Evolutionary conservation across 1,140 invertebrate species (phyloP).

Genomic region (Neomicropteryx cornuta): DNA sequence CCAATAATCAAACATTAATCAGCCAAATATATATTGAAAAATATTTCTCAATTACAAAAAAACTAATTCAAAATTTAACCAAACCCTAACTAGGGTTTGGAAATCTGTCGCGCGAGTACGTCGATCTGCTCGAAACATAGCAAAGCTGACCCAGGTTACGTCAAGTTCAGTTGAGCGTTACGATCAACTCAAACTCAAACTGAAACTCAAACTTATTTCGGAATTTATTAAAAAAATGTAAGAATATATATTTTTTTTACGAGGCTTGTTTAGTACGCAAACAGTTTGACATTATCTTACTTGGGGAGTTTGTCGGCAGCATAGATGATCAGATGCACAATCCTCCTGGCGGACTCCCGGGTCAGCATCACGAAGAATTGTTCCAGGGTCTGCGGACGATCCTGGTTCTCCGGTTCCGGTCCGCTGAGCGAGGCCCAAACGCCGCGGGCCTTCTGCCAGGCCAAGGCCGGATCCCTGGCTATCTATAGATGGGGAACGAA

Average conservation of each 20-base stretch:
- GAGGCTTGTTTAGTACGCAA: neutral
- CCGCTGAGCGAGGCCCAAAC: slow-evolving; percentile 57
- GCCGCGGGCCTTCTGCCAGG: slow-evolving; percentile 58
- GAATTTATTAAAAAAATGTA: neutral
- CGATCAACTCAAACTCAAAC: neutral
- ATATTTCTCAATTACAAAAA: too few species aligned
- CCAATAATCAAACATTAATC: too few species aligned
- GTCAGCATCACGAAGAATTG: slow-evolving; percentile 61
- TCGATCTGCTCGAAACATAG: too few species aligned
- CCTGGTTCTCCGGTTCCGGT: slow-evolving; percentile 73
- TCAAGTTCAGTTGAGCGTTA: neutral
- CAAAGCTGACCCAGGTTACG: too few species aligned
- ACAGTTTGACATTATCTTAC: slow-evolving; percentile 19
- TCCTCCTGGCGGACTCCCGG: slow-evolving; percentile 57
- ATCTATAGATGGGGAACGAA: slow-evolving; percentile 45
- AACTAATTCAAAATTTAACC: too few species aligned
- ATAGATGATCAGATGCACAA: slow-evolving; percentile 67
- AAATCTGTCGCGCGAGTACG: too few species aligned
- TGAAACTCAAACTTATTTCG: neutral
- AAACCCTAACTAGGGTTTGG: too few species aligned
- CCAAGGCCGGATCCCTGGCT: slow-evolving; percentile 62
- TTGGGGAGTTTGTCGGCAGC: slow-evolving; percentile 47
- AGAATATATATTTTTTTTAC: neutral
- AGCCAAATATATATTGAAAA: too few species aligned
- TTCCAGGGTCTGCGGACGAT: slow-evolving; percentile 61